These are phyloP conservation scores for Sycobia sp. DNA, from an alignment of 1,140 invertebrate genomes.

Conservation along the genomic window DNA sequence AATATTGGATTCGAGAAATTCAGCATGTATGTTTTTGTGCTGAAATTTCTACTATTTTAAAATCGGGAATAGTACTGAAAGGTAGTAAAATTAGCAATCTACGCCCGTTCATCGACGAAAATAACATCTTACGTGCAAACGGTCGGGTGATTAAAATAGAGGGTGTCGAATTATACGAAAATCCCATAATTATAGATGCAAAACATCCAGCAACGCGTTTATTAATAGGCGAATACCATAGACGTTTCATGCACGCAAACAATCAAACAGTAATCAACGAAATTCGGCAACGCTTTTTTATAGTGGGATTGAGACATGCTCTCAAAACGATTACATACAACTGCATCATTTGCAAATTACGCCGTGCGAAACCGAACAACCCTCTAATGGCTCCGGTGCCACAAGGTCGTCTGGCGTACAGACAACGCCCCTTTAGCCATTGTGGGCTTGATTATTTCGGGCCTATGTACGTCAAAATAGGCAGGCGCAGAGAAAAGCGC, in stretches of 20 bases:
- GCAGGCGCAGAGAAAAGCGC: constrained; percentile 42
- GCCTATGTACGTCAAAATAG: constrained; percentile 40
- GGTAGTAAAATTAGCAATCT: neutral
- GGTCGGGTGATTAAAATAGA: neutral
- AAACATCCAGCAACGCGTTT: neutral
- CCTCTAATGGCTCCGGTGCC: constrained; percentile 26
- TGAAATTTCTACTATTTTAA: neutral
- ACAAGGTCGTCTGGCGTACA: constrained; percentile 24
- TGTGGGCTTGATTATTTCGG: constrained; percentile 48
- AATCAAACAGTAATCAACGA: constrained; percentile 6
- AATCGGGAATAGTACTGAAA: neutral
- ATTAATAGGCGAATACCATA: neutral
- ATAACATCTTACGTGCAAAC: neutral
- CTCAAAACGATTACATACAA: constrained; percentile 1
- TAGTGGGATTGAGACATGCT: constrained; percentile 26
- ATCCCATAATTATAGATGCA: neutral
- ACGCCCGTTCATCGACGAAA: neutral
- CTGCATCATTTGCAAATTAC: constrained; percentile 10
- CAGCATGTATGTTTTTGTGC: neutral
- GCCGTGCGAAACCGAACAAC: neutral
- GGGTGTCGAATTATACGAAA: neutral
- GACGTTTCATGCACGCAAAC: constrained; percentile 3
- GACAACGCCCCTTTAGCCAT: constrained; percentile 39
- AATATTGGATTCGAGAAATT: neutral
- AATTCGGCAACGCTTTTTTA: constrained; percentile 29